A percentile compares a stretch with the other conserved stretches of the same genome.
Conservation (phyloP, 2,113 vertebrate species). For the Galemys pyrenaicus region DNA sequence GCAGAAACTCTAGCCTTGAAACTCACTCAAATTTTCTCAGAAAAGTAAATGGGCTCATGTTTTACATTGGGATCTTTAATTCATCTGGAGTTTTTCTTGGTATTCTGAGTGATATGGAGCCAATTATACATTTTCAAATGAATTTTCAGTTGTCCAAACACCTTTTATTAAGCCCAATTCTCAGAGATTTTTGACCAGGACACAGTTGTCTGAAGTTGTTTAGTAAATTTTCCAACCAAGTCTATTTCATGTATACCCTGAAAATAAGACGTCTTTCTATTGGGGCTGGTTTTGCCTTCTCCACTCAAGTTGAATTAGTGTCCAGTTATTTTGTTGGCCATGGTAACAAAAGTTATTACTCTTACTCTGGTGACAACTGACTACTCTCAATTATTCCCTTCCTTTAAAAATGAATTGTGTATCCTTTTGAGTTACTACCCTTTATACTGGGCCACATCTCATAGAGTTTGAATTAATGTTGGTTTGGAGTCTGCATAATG, state of each 20-base stretch:
- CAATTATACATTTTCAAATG: neutral
- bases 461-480: neutral
- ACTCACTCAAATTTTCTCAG: conserved; percentile 47
- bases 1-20: conserved; percentile 11
- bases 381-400: conserved; percentile 12
- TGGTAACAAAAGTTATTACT: neutral
- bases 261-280: neutral
- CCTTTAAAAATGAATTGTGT: neutral
- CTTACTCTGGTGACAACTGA: neutral
- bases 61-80: neutral
- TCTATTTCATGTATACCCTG: neutral
- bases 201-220: neutral
- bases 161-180: neutral
- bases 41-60: conserved; percentile 41
- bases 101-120: neutral
- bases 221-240: neutral
- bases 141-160: neutral
- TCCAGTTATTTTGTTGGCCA: neutral
- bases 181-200: neutral
- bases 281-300: neutral
- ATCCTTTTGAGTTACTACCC: neutral
- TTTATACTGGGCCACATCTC: neutral
- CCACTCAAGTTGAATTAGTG: neutral
- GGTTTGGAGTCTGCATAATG: neutral
- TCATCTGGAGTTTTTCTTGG: neutral